A percentile compares a stretch with the other conserved stretches of the same genome.
phyloP scores from a whole-genome alignment of 2,113 vertebrate genomes.

The Potamarius usumacintae region DNA sequence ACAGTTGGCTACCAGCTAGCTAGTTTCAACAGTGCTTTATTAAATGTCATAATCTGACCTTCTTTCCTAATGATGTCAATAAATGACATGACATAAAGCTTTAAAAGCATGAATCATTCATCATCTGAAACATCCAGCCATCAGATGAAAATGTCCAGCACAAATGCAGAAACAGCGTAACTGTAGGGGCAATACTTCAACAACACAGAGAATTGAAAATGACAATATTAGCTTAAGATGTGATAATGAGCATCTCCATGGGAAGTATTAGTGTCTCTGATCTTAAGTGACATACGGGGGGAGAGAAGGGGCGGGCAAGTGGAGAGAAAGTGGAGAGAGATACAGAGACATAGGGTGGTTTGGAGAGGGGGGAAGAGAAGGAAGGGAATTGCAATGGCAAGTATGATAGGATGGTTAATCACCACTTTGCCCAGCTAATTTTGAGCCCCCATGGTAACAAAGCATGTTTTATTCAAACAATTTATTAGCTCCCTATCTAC shows the following conservation, averaged over 20 bases:
- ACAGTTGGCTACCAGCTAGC: neutral
- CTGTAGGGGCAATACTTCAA: conserved; percentile 36
- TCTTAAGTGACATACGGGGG: conserved; percentile 52
- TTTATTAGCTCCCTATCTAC: conserved; percentile 70
- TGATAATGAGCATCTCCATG: conserved; percentile 48
- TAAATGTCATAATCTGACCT: neutral
- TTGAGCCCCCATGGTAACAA: conserved; percentile 77
- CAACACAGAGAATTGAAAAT: conserved; percentile 39
- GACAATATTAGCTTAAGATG: conserved; percentile 54
- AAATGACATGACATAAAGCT: neutral
- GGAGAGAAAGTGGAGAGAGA: conserved; percentile 26
- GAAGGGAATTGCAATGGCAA: conserved; percentile 73
- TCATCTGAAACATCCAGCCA: conserved; percentile 25
- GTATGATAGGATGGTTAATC: conserved; percentile 79
- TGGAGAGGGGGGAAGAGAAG: conserved; percentile 51
- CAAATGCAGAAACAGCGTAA: conserved; percentile 29
- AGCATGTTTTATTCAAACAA: conserved; percentile 81
- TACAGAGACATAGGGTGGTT: conserved; percentile 30
- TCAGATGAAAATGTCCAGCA: conserved; percentile 33
- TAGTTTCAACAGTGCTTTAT: neutral
- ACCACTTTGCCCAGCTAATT: conserved; percentile 80
- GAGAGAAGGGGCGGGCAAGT: conserved; percentile 36
- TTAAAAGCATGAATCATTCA: conserved; percentile 28
- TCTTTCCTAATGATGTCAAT: conserved; percentile 2
- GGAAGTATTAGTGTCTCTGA: conserved; percentile 50